Base-by-base conservation (phyloP, 1,140 invertebrate genomes). In the Papilio glaucus region DNA sequence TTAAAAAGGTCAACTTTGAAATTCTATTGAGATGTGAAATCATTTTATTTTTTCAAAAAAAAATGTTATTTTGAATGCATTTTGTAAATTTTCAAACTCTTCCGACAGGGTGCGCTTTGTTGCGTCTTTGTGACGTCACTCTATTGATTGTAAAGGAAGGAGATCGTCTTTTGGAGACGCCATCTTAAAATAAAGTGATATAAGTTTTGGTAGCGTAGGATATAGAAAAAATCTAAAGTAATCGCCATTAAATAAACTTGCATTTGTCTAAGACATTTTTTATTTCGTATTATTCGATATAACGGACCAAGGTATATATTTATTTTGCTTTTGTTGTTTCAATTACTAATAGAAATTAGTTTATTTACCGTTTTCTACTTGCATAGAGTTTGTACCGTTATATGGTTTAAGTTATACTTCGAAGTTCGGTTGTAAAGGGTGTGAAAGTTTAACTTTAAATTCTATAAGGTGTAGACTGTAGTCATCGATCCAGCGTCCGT, bases 101-200 rank as follows among this genome's bases (percentile, higher is more conserved):
- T 78, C 77, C 84, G 73, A 69, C 72, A 91, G 89, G 85, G 79
- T 77, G 82, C 86, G 83, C 80, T 85, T 73, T 80, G 74, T 82
- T 79, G 87, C 89, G 86, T 89, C 90, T 92, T 91, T 93, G 92
- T 93, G 92, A 93, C 91, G 91, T 93, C 92, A 93, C 88, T 73
- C 79, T 92, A 93, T 93, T 92, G 91, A 93, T 93, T 92, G 85
- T 85, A 79, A 81, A 80, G 78, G 80, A 89, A 90, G 85, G 86
- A 89, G 86, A 91, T 88, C 85, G 92, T 93, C 92, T 92, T 92
- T 89, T 87, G 80, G 82, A 93, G 91, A 93, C 92, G 92, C 92
- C 92, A 93, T 93, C 88, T 93, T 93, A 91, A 90, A 91, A 91
- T 88, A 93, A 91, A 93, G 89, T 91, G 89, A 91, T 90, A 91